Base-by-base conservation (phyloP, 2,797 vertebrate species). In the Gobio occitaniae region DNA sequence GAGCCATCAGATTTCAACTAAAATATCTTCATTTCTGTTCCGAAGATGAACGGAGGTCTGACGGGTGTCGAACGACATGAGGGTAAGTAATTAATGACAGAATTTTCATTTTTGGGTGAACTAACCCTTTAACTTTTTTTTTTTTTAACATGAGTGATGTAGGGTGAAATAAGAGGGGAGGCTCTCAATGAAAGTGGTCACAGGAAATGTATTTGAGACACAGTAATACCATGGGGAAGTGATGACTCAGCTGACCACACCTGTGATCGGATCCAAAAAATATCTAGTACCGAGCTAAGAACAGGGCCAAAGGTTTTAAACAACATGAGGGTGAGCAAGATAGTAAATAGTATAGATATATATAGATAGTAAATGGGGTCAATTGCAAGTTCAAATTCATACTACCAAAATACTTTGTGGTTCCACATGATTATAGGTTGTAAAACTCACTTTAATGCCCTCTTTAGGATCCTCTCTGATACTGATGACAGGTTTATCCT, bases 401-500 rank as follows among this genome's bases (percentile, higher is more conserved):
- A 32, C 5, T 32, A 65, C 15, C 3, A 65, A 65, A 32, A 65
- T 3, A 32, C 2, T 32, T 63, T 29, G 61, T 32, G 61, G 61
- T 16, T 65, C 63, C 3, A 2, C 25, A 32, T 16, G 29, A 1
- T 65, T 16, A 21, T 4, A 56, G 5, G n/a, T 44, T 48, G 19
- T 47, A 76, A n/a, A 52, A 84, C 92, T 91, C 29, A 98, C 98
- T 96, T 99, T 99, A 77, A 99, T 99, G 82, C 97, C 97, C 21
- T 97, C 97, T 90, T 99, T 99, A 1, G 98, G 97, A 84, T 99
- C 97, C 89, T 99, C 98, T 3, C 97, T 94, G 86, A 99, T 97
- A 89, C 94, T 97, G 90, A 99, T 95, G 81, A 93, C 71, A 1
- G 95, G 91, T 82, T 96, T 96, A 0, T 99, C 97, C 91, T 96